phyloP scores from a whole-genome alignment of 2,113 vertebrate species.

The Lepidothrix coronata region DNA sequence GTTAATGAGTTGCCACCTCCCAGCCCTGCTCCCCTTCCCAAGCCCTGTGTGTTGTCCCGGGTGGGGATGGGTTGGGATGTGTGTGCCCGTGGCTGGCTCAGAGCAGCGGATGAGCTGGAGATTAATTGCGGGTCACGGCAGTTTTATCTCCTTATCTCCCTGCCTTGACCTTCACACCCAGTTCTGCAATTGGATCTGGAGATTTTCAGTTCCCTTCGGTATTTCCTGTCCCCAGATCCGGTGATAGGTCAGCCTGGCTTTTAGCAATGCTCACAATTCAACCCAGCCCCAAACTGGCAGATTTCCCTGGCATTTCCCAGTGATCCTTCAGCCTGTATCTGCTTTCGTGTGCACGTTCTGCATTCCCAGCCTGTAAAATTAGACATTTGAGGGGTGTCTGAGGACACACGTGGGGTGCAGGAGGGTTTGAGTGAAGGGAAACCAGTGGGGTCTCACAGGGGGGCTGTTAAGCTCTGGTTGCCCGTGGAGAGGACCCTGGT shows the following conservation, averaged over 20 bases:
- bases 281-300: not conserved
- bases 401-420: accelerated
- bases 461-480: not conserved
- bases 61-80: not conserved
- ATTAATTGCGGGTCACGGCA: not conserved
- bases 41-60: not conserved
- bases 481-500: accelerated
- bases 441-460: accelerated
- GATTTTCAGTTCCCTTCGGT: not conserved
- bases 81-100: accelerated
- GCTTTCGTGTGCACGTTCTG: not conserved
- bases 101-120: not conserved
- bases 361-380: accelerated
- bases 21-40: not conserved
- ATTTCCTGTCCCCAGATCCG: slow-evolving; percentile 6
- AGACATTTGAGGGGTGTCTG: accelerated
- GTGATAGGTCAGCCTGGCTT: not conserved
- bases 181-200: not conserved
- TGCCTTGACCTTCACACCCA: slow-evolving; percentile 18
- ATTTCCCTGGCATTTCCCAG: not conserved
- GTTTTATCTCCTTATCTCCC: not conserved
- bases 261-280: accelerated
- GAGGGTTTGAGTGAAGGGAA: not conserved
- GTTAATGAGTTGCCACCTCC: not conserved
- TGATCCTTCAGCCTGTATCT: not conserved